Conservation (phyloP, 2,888 invertebrate genomes). For the Erynnis tages region DNA sequence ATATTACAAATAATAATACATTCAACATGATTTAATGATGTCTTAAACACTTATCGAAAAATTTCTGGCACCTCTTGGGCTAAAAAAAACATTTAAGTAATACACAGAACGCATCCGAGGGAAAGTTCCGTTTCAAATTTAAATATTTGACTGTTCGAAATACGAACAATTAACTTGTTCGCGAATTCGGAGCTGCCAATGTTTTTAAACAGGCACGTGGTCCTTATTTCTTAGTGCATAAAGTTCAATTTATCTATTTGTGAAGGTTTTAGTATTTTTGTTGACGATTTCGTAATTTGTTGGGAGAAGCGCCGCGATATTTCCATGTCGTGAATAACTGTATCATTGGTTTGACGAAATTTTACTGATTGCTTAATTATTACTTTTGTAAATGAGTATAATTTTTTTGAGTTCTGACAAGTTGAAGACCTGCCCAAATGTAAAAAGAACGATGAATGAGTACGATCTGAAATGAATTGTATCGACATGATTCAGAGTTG, state of each 20-base stretch:
- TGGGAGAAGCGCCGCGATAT: constrained; percentile 49
- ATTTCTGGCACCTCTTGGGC: too few species aligned
- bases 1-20: too few species aligned
- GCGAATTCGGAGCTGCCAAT: constrained; percentile 44
- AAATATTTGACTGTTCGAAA: constrained; percentile 71
- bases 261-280: constrained; percentile 1
- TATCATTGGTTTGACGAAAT: constrained; percentile 70
- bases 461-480: neutral
- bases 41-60: too few species aligned
- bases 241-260: neutral
- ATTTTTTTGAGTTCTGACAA: constrained; percentile 50
- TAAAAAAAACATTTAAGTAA: constrained; percentile 46
- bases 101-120: constrained; percentile 53
- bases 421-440: constrained; percentile 34
- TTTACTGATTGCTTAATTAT: constrained; percentile 74
- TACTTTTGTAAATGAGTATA: constrained; percentile 53
- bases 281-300: constrained; percentile 31
- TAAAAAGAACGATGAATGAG: neutral
- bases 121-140: constrained; percentile 57
- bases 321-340: constrained; percentile 62
- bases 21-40: too few species aligned
- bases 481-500: neutral
- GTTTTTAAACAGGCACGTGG: neutral
- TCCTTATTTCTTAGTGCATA: neutral
- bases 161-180: constrained; percentile 68